Evolutionary conservation across 2,797 vertebrate genomes (phyloP).

Genomic region (Acanthiza pusilla): DNA sequence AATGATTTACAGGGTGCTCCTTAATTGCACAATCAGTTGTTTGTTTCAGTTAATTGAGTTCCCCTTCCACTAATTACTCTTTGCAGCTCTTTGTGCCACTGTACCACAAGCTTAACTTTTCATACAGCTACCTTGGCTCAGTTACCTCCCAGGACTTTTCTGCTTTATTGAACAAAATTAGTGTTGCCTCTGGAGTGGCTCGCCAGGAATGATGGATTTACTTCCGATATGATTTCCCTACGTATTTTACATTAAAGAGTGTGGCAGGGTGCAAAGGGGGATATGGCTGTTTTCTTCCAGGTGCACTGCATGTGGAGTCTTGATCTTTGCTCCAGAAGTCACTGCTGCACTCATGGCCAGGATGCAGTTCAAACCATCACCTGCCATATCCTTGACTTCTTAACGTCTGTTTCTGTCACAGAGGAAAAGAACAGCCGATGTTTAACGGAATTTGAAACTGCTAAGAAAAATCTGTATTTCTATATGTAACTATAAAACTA

Average conservation of each 20-base stretch:
- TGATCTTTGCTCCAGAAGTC: neutral
- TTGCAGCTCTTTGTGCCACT: conserved; percentile 4
- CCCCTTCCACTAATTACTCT: conserved; percentile 53
- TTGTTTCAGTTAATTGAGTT: conserved; percentile 66
- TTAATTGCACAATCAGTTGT: conserved; percentile 58
- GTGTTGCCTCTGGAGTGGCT: neutral
- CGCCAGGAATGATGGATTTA: neutral
- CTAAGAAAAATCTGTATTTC: neutral
- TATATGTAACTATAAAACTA: neutral
- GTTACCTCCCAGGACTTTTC: neutral
- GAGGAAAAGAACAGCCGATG: neutral
- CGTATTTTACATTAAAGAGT: neutral
- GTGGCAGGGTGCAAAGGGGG: neutral
- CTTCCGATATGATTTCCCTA: neutral
- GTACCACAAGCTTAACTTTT: neutral
- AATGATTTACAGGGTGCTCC: conserved; percentile 47
- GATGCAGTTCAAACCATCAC: neutral
- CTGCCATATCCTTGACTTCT: neutral
- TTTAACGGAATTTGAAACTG: neutral
- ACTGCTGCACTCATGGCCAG: neutral
- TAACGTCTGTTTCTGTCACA: neutral
- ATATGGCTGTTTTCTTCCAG: neutral
- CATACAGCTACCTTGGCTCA: neutral
- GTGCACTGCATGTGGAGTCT: neutral
- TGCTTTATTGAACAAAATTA: neutral